phyloP scores from a whole-genome alignment of 2,113 vertebrate species.

The Morone saxatilis region DNA sequence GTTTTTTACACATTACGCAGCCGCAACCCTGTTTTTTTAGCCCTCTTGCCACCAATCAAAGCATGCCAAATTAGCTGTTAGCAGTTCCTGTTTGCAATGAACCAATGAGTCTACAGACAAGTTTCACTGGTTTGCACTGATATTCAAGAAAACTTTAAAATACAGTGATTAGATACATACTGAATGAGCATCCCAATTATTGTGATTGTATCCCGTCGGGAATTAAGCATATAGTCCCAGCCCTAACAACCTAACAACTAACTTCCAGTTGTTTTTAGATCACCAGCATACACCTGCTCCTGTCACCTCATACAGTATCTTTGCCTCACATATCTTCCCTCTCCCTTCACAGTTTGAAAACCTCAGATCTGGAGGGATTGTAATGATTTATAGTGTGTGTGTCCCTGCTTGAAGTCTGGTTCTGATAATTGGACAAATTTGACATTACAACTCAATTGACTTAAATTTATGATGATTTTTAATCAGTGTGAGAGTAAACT shows the following conservation, averaged over 20 bases:
- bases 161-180: too few species aligned
- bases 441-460: neutral
- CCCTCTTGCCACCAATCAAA: neutral
- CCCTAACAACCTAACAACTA: too few species aligned
- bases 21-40: neutral
- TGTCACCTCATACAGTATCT: conserved; percentile 4
- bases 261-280: conserved; percentile 7
- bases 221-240: too few species aligned
- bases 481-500: conserved; percentile 25
- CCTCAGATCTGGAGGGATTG: neutral
- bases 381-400: neutral
- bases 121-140: neutral
- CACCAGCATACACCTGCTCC: neutral
- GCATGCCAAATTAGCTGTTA: neutral
- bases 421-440: conserved; percentile 15
- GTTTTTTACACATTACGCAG: too few species aligned
- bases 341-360: neutral
- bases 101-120: neutral
- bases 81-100: neutral
- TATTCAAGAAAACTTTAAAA: neutral
- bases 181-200: too few species aligned
- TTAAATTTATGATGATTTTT: conserved; percentile 26
- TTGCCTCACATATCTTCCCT: neutral
- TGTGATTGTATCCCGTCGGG: too few species aligned
- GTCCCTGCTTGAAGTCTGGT: neutral